Evolutionary conservation across 2,113 vertebrate genomes (phyloP), one percentile per base, ranked within the genome.

Genomic region (Menura novaehollandiae): DNA sequence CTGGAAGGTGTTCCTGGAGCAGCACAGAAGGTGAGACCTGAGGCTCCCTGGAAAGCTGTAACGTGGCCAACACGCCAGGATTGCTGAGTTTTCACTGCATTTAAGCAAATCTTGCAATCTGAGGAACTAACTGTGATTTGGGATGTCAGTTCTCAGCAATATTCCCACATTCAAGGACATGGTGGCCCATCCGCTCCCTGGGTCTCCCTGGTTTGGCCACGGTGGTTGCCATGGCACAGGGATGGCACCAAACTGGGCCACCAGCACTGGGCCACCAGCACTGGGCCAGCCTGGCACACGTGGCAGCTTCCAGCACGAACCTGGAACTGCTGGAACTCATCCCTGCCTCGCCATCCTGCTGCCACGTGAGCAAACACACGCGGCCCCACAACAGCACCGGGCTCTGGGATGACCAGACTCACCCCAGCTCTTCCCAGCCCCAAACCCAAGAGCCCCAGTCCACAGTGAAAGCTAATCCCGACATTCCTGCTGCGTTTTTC

Each of bases 261-360:
- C 24, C 2, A 1, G 33, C 2, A 2, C 28, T 0, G 23, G 17
- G 33, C 39, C 35, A 15, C 24, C 2, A 1, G 33, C 2, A 2
- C 28, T 0, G 23, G 17, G 33, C 39, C 35, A 77, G 58, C 44
- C 59, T 0, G 2, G 63, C 53, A 46, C 53, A 26, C 0, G 2
- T 21, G 81, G 69, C 77, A 73, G 30, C 58, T 73, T 52, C 58
- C 71, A 51, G 35, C 41, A 49, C 0, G 3, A 77, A 5, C 28
- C 51, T 1, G 1, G 39, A 63, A 13, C 33, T 8, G 51, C 77
- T 58, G 91, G 55, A 74, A 13, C 32, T 17, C 72, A 16, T 13
- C 73, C 56, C 49, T 30, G 59, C 15, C 39, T 56, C n/a, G 46
- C 43, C 49, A 39, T 76, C 63, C 53, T 11, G 39, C 41, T 28